phyloP scores from a whole-genome alignment of 2,888 invertebrate species.

The Heliconius erato region DNA sequence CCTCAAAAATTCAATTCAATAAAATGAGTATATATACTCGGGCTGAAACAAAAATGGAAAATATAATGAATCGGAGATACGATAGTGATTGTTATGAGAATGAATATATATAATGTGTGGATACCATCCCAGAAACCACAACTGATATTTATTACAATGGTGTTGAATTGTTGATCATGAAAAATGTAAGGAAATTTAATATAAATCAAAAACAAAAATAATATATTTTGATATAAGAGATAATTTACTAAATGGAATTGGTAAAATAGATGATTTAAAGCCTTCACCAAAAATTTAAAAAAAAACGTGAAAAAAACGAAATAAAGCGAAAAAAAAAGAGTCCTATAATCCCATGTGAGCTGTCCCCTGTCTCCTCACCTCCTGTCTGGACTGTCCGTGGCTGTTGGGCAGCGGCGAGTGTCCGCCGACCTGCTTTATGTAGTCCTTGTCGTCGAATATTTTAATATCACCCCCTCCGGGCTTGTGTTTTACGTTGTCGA shows the following conservation, averaged over 20 bases:
- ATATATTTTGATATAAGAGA: background rate
- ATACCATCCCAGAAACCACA: conserved; percentile 28
- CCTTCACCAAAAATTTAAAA: conserved; percentile 68
- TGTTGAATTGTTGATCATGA: background rate
- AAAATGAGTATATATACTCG: conserved; percentile 83
- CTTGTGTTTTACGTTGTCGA: conserved; percentile 96
- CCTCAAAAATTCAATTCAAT: conserved; percentile 66
- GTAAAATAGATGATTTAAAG: conserved; percentile 52
- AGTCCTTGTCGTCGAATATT: conserved; percentile 96
- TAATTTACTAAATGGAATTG: conserved; percentile 41
- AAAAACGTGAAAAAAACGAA: conserved; percentile 52
- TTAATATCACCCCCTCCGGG: conserved; percentile 97
- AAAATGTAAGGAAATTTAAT: background rate
- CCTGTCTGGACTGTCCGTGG: conserved; percentile 77
- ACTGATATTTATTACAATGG: background rate
- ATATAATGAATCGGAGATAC: conserved; percentile 49
- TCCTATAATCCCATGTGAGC: conserved; percentile 51
- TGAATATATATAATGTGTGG: background rate
- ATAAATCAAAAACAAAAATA: background rate
- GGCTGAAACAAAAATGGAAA: conserved; percentile 80
- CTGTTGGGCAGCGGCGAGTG: conserved; percentile 76
- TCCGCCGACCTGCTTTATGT: conserved; percentile 91
- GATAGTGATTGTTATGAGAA: conserved; percentile 57
- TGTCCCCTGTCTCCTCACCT: conserved; percentile 73
- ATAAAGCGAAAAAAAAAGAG: conserved; percentile 42